A percentile compares a stretch with the other conserved stretches of the same genome.
These are phyloP conservation scores for Himalopsyche kuldschensis DNA, from an alignment of 2,888 invertebrate species.

Conservation along the genomic window DNA sequence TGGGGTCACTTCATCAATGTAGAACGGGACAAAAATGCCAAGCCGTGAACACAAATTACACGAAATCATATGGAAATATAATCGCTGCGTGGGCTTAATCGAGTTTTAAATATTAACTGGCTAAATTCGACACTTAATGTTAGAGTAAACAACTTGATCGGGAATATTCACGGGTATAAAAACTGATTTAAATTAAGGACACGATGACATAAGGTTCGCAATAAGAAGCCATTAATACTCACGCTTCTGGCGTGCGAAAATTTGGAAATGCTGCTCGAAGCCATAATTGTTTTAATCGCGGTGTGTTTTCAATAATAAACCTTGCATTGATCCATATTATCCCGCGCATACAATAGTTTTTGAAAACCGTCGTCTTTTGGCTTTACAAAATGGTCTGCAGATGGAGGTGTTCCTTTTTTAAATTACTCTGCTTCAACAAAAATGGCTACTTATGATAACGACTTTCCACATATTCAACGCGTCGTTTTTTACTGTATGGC, in stretches of 20 bases:
- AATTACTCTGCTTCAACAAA: slow-evolving; percentile 18
- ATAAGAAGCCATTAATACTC: slow-evolving; percentile 13
- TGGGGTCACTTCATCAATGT: background rate
- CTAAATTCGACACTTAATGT: background rate
- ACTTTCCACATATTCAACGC: slow-evolving; percentile 7
- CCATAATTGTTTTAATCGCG: slow-evolving; percentile 11
- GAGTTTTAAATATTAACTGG: background rate
- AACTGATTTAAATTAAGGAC: slow-evolving; percentile 10
- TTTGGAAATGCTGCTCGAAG: slow-evolving; percentile 29
- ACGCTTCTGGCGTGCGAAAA: slow-evolving; percentile 25
- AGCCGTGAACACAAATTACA: background rate
- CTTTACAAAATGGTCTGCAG: slow-evolving; percentile 36
- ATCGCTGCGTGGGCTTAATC: background rate
- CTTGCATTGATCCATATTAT: slow-evolving; percentile 5
- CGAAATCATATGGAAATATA: background rate
- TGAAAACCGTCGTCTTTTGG: slow-evolving; percentile 24
- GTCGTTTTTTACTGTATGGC: slow-evolving; percentile 2
- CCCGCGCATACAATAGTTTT: slow-evolving; percentile 29
- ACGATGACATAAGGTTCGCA: slow-evolving; percentile 28
- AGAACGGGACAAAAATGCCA: background rate
- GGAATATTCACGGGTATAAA: background rate
- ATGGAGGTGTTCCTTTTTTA: slow-evolving; percentile 29
- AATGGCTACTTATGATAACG: slow-evolving; percentile 19
- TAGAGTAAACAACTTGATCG: background rate
- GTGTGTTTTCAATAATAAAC: slow-evolving; percentile 3